Evolutionary conservation across 2,797 vertebrate species (phyloP).

Genomic region (Margarornis squamiger): DNA sequence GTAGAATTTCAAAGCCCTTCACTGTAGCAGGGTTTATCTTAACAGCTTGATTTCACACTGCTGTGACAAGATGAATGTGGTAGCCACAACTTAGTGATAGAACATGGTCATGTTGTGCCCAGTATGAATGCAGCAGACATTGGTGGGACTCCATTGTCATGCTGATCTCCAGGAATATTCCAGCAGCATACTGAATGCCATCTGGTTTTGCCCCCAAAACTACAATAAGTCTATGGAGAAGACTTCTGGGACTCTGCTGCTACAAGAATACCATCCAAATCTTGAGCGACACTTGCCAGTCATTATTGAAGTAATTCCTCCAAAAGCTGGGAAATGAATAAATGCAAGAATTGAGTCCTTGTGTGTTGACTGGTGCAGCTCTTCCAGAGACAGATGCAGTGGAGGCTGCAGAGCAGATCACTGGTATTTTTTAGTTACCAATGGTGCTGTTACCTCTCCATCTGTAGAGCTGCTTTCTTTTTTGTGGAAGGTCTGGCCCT

Average conservation of each 20-base stretch:
- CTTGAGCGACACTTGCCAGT: neutral
- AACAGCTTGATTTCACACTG: neutral
- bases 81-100: neutral
- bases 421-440: neutral
- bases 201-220: neutral
- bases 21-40: neutral
- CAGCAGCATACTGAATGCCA: rapidly evolving
- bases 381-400: neutral
- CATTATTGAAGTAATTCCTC: neutral
- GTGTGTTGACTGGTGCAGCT: neutral
- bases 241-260: neutral
- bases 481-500: rapidly evolving
- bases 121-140: neutral
- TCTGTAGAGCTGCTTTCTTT: neutral
- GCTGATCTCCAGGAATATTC: neutral
- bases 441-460: neutral
- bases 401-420: neutral
- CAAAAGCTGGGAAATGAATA: neutral
- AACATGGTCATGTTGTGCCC: neutral
- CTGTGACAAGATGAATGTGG: neutral
- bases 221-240: neutral
- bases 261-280: neutral
- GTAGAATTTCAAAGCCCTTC: neutral
- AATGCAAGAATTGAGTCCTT: neutral
- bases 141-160: neutral